phyloP scores from a whole-genome alignment of 1,140 invertebrate species.

The Drosophila dunni region DNA sequence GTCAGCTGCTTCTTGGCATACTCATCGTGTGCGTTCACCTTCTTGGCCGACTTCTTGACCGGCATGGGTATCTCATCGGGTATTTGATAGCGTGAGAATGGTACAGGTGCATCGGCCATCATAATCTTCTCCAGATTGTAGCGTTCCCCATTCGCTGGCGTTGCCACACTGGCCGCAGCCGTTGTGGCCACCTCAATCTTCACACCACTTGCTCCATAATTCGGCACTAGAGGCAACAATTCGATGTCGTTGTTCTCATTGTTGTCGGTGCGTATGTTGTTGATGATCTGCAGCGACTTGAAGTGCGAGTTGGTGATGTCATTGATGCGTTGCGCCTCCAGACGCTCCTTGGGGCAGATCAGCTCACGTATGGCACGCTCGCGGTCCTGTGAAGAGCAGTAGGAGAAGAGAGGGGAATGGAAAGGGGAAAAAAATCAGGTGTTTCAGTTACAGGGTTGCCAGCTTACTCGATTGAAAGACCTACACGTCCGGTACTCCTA shows the following conservation, averaged over 20 bases:
- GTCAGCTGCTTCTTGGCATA: conserved; percentile 50
- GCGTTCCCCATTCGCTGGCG: conserved; percentile 42
- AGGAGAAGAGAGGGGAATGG: neutral
- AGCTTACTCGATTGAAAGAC: no score
- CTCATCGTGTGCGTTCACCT: conserved; percentile 55
- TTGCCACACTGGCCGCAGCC: no score
- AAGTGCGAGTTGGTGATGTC: conserved; percentile 83
- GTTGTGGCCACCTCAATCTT: conserved; percentile 50
- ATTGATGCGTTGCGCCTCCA: conserved; percentile 78
- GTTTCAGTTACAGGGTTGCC: no score
- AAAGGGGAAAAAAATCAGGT: neutral
- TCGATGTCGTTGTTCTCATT: conserved; percentile 84
- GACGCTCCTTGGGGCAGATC: conserved; percentile 78
- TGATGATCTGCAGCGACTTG: conserved; percentile 83
- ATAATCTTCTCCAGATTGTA: conserved; percentile 71
- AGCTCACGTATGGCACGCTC: conserved; percentile 71
- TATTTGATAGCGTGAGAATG: conserved; percentile 43
- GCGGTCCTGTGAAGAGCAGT: conserved; percentile 58
- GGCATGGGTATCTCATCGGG: conserved; percentile 75
- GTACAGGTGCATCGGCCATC: conserved; percentile 64
- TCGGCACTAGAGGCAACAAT: conserved; percentile 61
- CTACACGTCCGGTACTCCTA: conserved; percentile 9
- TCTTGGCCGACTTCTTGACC: conserved; percentile 78
- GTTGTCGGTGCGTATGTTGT: conserved; percentile 80
- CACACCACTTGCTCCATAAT: conserved; percentile 37